Evolutionary conservation across 2,797 vertebrate genomes (phyloP).

Genomic region (Tapirus indicus): DNA sequence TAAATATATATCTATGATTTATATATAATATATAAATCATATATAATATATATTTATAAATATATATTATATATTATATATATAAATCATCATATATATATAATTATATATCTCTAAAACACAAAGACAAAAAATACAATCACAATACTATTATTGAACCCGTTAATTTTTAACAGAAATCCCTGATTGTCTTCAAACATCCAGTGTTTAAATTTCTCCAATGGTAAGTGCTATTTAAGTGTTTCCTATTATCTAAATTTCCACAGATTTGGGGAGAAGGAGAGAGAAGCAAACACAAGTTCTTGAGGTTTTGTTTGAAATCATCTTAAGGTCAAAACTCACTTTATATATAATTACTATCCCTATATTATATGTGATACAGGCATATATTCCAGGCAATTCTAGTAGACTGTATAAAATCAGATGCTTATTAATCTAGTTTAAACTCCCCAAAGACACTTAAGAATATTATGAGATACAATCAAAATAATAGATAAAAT

Average conservation of each 20-base stretch:
- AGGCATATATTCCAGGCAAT: neutral
- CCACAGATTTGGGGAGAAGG: neutral
- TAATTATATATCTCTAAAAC: neutral
- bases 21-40: too few relatives aligned
- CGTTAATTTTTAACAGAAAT: neutral
- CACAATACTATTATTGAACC: neutral
- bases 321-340: neutral
- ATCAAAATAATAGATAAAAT: conserved; percentile 19
- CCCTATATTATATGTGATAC: neutral
- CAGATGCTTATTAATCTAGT: neutral
- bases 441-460: neutral
- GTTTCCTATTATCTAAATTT: conserved; percentile 18
- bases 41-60: too few relatives aligned
- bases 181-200: neutral
- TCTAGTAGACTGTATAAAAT: conserved; percentile 29
- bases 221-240: neutral
- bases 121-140: neutral
- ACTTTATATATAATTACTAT: neutral
- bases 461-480: conserved; percentile 20
- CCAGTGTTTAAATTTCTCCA: conserved; percentile 12
- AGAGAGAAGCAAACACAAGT: neutral
- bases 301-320: conserved; percentile 46
- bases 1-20: too few relatives aligned
- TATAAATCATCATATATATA: too few relatives aligned
- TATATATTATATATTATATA: neutral